These are phyloP conservation scores for Gonioctena quinquepunctata DNA, from an alignment of 1,140 invertebrate species.

Conservation along the genomic window DNA sequence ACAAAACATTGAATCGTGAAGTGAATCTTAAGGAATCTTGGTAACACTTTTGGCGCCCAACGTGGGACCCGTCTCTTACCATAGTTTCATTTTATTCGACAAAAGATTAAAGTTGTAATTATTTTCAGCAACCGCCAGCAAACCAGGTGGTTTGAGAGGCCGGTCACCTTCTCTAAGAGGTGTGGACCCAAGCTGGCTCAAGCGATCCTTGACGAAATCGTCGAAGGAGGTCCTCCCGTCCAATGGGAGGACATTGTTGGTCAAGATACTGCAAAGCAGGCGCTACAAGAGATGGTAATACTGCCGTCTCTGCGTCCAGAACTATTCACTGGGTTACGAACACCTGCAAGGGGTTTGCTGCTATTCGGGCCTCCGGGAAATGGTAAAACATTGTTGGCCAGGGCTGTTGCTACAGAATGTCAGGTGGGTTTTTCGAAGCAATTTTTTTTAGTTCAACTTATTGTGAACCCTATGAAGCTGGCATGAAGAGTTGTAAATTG, in stretches of 20 bases:
- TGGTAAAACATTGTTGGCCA: constrained; percentile 88
- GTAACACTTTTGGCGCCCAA: too few relatives aligned
- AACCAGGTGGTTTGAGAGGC: constrained; percentile 19
- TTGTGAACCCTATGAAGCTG: too few relatives aligned
- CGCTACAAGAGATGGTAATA: constrained; percentile 96
- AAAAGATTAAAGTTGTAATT: too few relatives aligned
- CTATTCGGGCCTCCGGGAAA: constrained; percentile 93
- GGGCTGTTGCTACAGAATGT: constrained; percentile 89
- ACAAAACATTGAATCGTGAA: too few relatives aligned
- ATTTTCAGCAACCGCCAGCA: constrained; percentile 24
- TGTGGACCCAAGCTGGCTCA: constrained; percentile 90
- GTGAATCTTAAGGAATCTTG: too few relatives aligned
- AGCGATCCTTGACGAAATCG: constrained; percentile 75
- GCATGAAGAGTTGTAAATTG: too few relatives aligned
- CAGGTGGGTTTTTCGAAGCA: constrained; percentile 54
- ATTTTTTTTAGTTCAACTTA: too few relatives aligned
- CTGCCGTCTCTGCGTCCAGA: constrained; percentile 93
- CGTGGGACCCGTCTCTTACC: too few relatives aligned
- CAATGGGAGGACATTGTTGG: constrained; percentile 94
- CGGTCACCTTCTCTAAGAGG: constrained; percentile 65
- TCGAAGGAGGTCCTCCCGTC: constrained; percentile 75
- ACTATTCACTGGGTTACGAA: constrained; percentile 88
- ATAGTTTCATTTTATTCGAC: too few relatives aligned
- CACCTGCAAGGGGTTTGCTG: constrained; percentile 88
- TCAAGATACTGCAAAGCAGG: constrained; percentile 90